Evolutionary conservation across 1,140 invertebrate species (phyloP), one percentile per base, ranked within the genome.

Genomic region (Triops cancriformis): DNA sequence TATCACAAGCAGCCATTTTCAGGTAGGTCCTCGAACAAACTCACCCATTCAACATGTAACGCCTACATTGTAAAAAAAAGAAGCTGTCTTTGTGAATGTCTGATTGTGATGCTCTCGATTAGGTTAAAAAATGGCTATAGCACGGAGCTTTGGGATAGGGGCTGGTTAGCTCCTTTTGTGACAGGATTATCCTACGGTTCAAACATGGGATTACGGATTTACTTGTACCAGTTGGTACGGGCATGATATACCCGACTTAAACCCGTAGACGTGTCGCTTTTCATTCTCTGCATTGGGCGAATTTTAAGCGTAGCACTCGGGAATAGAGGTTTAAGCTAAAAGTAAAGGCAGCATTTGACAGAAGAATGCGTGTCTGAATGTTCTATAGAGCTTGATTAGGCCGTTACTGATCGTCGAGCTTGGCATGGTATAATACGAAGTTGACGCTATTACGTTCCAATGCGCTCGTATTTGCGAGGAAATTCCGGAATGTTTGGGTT

Each of bases 201-300:
- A 23, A 64, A 64, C 51, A 64, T 64, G 51, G 51, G 51, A 64
- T 64, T 64, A 64, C 51, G 51, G 51, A 64, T 64, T 64, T 64
- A 64, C 51, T 64, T 64, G 10, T 23, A 23, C 51, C 14, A 18
- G 51, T 64, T 64, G 51, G 51, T 23, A n/a, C 51, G 51, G 14
- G 51, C 51, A 64, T 64, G 51, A 23, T 1, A 64, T 64, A n/a
- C 51, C n/a, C 51, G 23, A 18, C 18, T 23, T 64, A 23, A 23
- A 64, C 51, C 23, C 23, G 51, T 64, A 64, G 51, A n/a, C 51
- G 51, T 37, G 31, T 37, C 51, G 23, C 18, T 23, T n/a, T 64
- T n/a, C 51, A 64, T 23, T 37, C 3, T 64, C 5, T 64, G 23
- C 14, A 23, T 64, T 64, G 51, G 18, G 6, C 51, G 51, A 23